These are phyloP conservation scores for Phoeniculus purpureus DNA, from an alignment of 2,797 vertebrate genomes.

Conservation along the genomic window DNA sequence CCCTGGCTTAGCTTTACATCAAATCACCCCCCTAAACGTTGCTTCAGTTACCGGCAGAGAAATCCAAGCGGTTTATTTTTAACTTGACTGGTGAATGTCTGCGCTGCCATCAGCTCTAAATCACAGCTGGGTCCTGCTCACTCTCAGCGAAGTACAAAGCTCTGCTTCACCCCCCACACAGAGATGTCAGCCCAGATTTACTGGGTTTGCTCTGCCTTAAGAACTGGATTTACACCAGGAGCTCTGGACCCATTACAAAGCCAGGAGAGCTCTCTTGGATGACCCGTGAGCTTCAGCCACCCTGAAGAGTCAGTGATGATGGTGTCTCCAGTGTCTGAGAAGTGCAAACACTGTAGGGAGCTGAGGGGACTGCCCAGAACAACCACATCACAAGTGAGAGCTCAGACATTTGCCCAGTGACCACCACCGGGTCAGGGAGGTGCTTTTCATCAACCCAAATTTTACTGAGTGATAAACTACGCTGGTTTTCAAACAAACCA, in stretches of 20 bases:
- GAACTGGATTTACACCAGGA: background rate
- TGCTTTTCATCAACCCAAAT: background rate
- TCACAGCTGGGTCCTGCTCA: background rate
- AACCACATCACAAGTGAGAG: rapidly evolving
- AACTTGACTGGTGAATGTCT: background rate
- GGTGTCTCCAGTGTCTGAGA: rapidly evolving
- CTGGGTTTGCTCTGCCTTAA: background rate
- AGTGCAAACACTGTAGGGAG: background rate
- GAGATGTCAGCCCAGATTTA: background rate
- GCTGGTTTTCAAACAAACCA: background rate
- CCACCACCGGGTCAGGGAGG: background rate
- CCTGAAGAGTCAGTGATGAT: rapidly evolving
- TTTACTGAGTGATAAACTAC: background rate
- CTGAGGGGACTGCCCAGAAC: background rate
- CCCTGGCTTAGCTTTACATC: background rate
- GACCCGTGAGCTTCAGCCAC: background rate
- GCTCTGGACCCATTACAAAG: background rate
- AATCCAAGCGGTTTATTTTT: conserved; percentile 2
- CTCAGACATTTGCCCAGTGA: background rate
- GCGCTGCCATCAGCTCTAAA: conserved; percentile 11
- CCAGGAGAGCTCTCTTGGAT: background rate
- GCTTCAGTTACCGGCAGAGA: background rate
- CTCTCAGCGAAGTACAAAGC: background rate
- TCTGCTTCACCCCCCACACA: background rate
- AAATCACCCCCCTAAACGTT: background rate